A percentile compares a stretch with the other conserved stretches of the same genome.
phyloP scores from a whole-genome alignment of 1,140 invertebrate species.

The Drosophila pachea region DNA sequence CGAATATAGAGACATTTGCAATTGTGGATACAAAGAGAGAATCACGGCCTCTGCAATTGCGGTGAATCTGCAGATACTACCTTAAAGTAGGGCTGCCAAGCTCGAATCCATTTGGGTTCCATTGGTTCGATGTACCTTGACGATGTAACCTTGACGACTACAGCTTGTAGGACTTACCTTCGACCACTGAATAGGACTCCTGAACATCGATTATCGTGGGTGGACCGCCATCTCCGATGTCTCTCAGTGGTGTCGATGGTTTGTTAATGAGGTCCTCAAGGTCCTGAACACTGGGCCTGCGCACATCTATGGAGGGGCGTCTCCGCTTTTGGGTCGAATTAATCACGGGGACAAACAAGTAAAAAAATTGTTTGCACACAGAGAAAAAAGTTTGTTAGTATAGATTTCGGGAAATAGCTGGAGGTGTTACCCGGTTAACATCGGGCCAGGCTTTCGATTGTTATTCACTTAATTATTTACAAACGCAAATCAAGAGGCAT shows the following conservation, averaged over 20 bases:
- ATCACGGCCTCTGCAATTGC: too few relatives aligned
- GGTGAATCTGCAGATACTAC: too few relatives aligned
- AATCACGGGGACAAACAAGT: slow-evolving; percentile 17
- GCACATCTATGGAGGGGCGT: slow-evolving; percentile 90
- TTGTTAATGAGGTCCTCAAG: slow-evolving; percentile 93
- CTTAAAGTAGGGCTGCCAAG: neutral
- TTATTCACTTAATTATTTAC: slow-evolving; percentile 33
- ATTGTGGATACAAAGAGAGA: too few relatives aligned
- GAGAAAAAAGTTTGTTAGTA: slow-evolving; percentile 9
- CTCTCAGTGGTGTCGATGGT: slow-evolving; percentile 91
- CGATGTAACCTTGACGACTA: too few relatives aligned
- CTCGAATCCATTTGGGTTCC: too few relatives aligned
- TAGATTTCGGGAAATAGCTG: neutral
- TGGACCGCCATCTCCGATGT: slow-evolving; percentile 87
- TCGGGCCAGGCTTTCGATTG: neutral
- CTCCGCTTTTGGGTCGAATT: slow-evolving; percentile 82
- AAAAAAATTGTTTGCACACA: slow-evolving; percentile 13
- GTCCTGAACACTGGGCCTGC: slow-evolving; percentile 92
- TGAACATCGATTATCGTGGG: slow-evolving; percentile 93
- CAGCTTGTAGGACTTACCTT: slow-evolving; percentile 90
- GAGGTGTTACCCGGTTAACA: too few relatives aligned
- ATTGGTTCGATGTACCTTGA: too few relatives aligned
- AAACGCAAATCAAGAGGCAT: slow-evolving; percentile 43
- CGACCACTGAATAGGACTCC: slow-evolving; percentile 93
- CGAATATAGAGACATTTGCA: too few relatives aligned